phyloP scores from a whole-genome alignment of 2,888 invertebrate species.

The Choreutis nemorana region DNA sequence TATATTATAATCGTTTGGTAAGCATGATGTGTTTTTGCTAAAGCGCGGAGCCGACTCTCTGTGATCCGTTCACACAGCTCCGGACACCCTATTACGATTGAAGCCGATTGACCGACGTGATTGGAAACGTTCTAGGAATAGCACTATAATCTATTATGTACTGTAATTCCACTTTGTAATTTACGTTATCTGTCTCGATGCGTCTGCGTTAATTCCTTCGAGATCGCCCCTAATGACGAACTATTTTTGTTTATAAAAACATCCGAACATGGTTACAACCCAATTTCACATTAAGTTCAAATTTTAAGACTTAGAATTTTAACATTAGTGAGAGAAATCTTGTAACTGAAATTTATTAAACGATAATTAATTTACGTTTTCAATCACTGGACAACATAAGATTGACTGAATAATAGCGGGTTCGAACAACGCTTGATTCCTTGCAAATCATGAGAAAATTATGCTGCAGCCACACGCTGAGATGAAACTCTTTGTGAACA shows the following conservation, averaged over 20 bases:
- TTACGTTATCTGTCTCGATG: background rate
- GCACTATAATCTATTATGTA: slow-evolving; percentile 6
- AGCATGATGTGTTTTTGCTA: slow-evolving; percentile 54
- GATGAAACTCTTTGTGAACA: slow-evolving; percentile 49
- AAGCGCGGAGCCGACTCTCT: slow-evolving; percentile 39
- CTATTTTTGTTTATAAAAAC: too few species aligned
- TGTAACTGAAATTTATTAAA: too few species aligned
- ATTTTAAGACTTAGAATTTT: too few species aligned
- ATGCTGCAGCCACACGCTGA: slow-evolving; percentile 33
- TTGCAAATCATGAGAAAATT: slow-evolving; percentile 63
- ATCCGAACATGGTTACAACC: too few species aligned
- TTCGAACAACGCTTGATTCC: slow-evolving; percentile 53
- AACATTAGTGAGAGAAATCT: too few species aligned
- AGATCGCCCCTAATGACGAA: too few species aligned
- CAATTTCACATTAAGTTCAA: too few species aligned
- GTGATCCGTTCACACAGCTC: slow-evolving; percentile 30
- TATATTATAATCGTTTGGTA: slow-evolving; percentile 65
- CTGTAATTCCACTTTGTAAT: slow-evolving; percentile 1
- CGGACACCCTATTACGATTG: slow-evolving; percentile 37
- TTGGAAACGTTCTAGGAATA: slow-evolving; percentile 29
- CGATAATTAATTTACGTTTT: too few species aligned
- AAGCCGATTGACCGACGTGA: slow-evolving; percentile 32
- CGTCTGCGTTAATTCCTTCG: too few species aligned
- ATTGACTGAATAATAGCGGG: slow-evolving; percentile 60
- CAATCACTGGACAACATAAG: too few species aligned